Conservation (phyloP, 2,888 invertebrate genomes). For the Drosophila algonquin region DNA sequence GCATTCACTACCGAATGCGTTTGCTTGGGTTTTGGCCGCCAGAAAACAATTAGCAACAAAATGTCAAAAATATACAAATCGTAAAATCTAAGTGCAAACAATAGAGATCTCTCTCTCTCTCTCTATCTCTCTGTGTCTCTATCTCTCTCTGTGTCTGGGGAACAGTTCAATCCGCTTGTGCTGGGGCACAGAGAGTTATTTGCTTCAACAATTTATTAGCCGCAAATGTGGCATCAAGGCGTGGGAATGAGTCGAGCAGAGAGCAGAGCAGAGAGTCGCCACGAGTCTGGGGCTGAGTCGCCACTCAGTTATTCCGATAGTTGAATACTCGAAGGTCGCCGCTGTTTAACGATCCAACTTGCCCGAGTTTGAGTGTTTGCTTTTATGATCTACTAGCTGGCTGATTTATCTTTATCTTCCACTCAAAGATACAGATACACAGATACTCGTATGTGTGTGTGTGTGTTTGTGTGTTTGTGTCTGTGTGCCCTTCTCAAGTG, state of each 20-base stretch:
- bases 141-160: slow-evolving; percentile 15
- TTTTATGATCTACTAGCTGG: slow-evolving; percentile 53
- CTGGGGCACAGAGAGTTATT: slow-evolving; percentile 43
- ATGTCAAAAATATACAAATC: slow-evolving; percentile 61
- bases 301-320: slow-evolving; percentile 8
- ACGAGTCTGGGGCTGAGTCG: neutral
- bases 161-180: slow-evolving; percentile 34
- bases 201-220: slow-evolving; percentile 60
- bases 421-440: slow-evolving; percentile 10
- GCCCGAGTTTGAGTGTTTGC: slow-evolving; percentile 54
- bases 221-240: slow-evolving; percentile 59
- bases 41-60: slow-evolving; percentile 63
- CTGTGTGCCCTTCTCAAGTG: slow-evolving; percentile 18
- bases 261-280: slow-evolving; percentile 1
- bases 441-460: slow-evolving; percentile 18
- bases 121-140: slow-evolving; percentile 1
- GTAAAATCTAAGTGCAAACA: slow-evolving; percentile 27
- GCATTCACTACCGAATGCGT: slow-evolving; percentile 36
- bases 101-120: slow-evolving; percentile 19
- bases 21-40: slow-evolving; percentile 2
- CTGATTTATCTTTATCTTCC: slow-evolving; percentile 35
- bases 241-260: slow-evolving; percentile 62
- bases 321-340: slow-evolving; percentile 34
- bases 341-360: slow-evolving; percentile 20
- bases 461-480: too few species aligned